Conservation (phyloP, 64 coral and sea anemone genomes). For the Porites lutea region DNA sequence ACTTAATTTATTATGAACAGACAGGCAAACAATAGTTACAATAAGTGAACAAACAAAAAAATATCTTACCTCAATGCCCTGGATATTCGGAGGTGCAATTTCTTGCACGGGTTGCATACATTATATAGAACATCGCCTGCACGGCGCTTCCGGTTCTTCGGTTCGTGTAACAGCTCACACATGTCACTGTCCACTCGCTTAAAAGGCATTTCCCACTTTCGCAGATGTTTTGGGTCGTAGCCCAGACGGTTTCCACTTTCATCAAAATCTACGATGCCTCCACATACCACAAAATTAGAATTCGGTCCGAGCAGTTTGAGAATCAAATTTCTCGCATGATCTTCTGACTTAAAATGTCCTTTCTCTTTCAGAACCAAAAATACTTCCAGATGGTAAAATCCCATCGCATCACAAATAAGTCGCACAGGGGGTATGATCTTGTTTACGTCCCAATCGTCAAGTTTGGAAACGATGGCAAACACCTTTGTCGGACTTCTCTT, state of each 20-base stretch:
- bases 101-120: conserved; percentile 16
- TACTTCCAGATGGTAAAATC: neutral
- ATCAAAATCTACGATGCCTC: neutral
- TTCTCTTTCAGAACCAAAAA: conserved; percentile 2
- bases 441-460: neutral
- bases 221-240: neutral
- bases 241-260: neutral
- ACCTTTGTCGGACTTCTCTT: neutral
- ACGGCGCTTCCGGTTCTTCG: neutral
- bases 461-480: conserved; percentile 11
- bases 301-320: neutral
- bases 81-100: neutral
- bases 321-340: neutral
- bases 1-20: no score
- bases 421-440: neutral
- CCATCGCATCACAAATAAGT: neutral
- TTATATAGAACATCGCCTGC: neutral
- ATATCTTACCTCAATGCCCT: neutral
- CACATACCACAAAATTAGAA: neutral
- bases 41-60: no score
- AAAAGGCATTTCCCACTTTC: conserved; percentile 14
- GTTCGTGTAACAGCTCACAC: neutral
- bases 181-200: neutral
- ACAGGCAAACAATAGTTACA: no score
- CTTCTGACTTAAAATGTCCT: neutral